phyloP scores from a whole-genome alignment of 2,113 vertebrate genomes.

The Bos javanicus region DNA sequence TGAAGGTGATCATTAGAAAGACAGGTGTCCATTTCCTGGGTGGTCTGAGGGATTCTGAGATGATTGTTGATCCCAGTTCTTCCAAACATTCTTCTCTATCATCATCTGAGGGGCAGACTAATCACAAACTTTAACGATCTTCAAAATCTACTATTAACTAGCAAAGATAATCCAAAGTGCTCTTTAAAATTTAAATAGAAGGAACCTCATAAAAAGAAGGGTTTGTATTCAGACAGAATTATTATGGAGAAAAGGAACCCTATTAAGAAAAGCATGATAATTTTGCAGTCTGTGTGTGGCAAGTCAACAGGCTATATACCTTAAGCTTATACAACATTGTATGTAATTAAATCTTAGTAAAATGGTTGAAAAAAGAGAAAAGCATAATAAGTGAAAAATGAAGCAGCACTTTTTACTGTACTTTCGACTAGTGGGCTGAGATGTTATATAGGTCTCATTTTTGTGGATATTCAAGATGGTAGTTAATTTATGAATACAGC shows the following conservation, averaged over 20 bases:
- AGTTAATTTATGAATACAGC: not conserved
- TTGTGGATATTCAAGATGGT: not conserved
- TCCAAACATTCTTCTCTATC: accelerated
- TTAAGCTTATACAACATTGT: too few species aligned
- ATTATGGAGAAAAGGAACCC: not conserved
- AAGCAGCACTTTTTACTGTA: not conserved
- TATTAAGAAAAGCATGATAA: not conserved
- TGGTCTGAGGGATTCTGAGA: not conserved
- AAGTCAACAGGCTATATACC: not conserved
- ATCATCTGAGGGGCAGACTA: not conserved
- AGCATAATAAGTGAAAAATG: accelerated
- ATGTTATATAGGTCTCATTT: too few species aligned
- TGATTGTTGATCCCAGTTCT: too few species aligned
- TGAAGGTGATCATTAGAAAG: not conserved
- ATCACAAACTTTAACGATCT: not conserved
- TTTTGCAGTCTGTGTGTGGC: not conserved
- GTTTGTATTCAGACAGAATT: not conserved
- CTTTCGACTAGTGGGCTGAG: too few species aligned
- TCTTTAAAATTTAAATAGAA: not conserved
- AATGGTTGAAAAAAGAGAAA: too few species aligned
- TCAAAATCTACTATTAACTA: too few species aligned
- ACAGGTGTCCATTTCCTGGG: not conserved
- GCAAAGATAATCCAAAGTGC: not conserved
- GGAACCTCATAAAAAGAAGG: not conserved
- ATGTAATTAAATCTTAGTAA: not conserved